These are phyloP conservation scores for Euclidia mi DNA, from an alignment of 2,888 invertebrate genomes.

Conservation along the genomic window DNA sequence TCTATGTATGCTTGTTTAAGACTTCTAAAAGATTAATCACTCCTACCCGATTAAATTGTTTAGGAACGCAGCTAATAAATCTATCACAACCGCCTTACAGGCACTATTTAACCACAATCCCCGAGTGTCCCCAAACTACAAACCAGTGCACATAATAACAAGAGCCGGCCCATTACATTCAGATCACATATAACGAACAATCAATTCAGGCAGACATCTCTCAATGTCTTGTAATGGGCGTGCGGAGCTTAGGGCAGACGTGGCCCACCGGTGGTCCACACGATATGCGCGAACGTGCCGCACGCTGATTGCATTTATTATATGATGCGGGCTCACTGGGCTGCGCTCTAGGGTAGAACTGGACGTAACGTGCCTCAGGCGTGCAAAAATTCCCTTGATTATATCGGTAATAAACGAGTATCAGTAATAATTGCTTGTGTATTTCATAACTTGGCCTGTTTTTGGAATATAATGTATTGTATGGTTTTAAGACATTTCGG, in stretches of 20 bases:
- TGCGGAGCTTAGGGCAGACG: conserved; percentile 49
- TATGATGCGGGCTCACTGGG: conserved; percentile 52
- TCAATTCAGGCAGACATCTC: conserved; percentile 62
- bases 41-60: too few species aligned
- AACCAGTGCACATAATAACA: conserved; percentile 3
- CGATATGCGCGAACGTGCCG: conserved; percentile 63
- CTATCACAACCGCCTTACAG: too few species aligned
- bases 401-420: conserved; percentile 43
- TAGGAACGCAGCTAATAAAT: too few species aligned
- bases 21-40: too few species aligned
- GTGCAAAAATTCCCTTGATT: conserved; percentile 49
- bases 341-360: conserved; percentile 38
- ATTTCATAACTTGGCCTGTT: conserved; percentile 8
- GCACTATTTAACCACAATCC: conserved; percentile 1
- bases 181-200: too few species aligned
- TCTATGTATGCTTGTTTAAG: too few species aligned
- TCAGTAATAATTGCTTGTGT: conserved; percentile 44
- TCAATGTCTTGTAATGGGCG: conserved; percentile 65
- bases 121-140: conserved; percentile 6
- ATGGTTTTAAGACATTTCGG: too few species aligned
- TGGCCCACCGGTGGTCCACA: conserved; percentile 55
- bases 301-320: conserved; percentile 70
- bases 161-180: too few species aligned
- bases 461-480: too few species aligned
- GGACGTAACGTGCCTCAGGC: conserved; percentile 42